Evolutionary conservation across 2,888 invertebrate genomes (phyloP), one percentile per base, ranked within the genome.

Genomic region (Neoscelio sp.): DNA sequence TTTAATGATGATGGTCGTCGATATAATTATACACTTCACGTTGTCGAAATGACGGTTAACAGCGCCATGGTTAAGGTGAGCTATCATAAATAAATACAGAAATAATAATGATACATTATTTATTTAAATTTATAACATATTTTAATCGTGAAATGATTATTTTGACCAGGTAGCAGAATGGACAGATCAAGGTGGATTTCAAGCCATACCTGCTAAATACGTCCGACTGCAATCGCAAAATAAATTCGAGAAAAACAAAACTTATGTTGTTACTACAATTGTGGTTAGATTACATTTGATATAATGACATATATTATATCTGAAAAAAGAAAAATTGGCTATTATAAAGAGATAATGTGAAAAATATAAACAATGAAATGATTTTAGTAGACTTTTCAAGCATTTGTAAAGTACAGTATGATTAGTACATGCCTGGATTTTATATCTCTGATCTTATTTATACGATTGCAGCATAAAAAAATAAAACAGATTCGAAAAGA

Each of bases 21-120:
- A 58, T 94, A 95, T 88, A 97, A 97, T 92, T 98, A 97, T 89
- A 96, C 96, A 0, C 92, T 98, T 80, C 96, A 97, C 89, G 95
- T 97, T 75, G 96, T 98, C 54, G 96, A 98, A 91, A 97, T 98
- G 96, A 97, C 98, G 2, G 95, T 97, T 67, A 96, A 97, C 87
- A 97, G 97, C 87, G 96, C 96, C 20, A 96, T 97, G 95, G 94
- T 97, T 12, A 97, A 97, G 93, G 95, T 94, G 88, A 89, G 89
- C 84, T 18, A 26, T 1, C 13, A 2, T 20, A 46, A 26, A 23
- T 12, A 0, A 1, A 13, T 7, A 26, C 6, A 18, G 2, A 44
- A 44, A 20, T 13, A 2, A 20, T 8, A n/a, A 2, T 0, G 20
- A 18, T 44, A 10, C 2, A 12, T 33, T 46, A 28, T 33, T 48